phyloP scores from a whole-genome alignment of 1,140 invertebrate genomes.

The Drosophila santomea region DNA sequence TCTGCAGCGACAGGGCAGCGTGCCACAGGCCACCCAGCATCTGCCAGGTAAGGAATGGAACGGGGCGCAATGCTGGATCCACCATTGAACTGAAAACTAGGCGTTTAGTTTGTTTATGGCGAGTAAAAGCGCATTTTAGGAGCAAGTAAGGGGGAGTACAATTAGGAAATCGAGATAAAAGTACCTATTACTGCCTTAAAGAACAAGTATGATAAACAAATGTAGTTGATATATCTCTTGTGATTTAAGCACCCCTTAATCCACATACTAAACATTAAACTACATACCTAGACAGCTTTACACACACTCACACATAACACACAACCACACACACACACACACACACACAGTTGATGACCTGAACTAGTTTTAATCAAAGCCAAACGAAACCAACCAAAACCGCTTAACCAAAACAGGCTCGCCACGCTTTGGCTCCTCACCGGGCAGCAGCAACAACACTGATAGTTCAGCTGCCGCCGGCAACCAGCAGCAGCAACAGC shows the following conservation, averaged over 20 bases:
- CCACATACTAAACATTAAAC: constrained; percentile 54
- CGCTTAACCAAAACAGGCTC: constrained; percentile 84
- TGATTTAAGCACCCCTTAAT: constrained; percentile 27
- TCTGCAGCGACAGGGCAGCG: constrained; percentile 88
- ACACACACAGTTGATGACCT: constrained; percentile 43
- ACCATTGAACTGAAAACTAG: background rate
- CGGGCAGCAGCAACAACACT: constrained; percentile 52
- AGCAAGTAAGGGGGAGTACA: background rate
- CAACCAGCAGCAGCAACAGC: constrained; percentile 64
- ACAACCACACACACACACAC: constrained; percentile 20
- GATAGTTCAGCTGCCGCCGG: constrained; percentile 52
- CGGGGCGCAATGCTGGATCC: background rate
- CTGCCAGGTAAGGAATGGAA: constrained; percentile 87
- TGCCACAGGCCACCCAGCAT: constrained; percentile 88
- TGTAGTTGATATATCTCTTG: constrained; percentile 10
- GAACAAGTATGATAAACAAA: no score
- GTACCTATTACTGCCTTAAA: background rate
- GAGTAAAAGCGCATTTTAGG: background rate
- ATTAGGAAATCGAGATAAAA: background rate
- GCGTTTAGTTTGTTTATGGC: background rate
- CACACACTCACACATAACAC: constrained; percentile 45
- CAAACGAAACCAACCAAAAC: constrained; percentile 58
- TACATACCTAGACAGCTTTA: constrained; percentile 55
- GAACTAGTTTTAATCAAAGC: constrained; percentile 69
- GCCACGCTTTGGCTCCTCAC: constrained; percentile 77